Base-by-base conservation (phyloP, 2,797 vertebrate species). In the Manis pentadactyla region DNA sequence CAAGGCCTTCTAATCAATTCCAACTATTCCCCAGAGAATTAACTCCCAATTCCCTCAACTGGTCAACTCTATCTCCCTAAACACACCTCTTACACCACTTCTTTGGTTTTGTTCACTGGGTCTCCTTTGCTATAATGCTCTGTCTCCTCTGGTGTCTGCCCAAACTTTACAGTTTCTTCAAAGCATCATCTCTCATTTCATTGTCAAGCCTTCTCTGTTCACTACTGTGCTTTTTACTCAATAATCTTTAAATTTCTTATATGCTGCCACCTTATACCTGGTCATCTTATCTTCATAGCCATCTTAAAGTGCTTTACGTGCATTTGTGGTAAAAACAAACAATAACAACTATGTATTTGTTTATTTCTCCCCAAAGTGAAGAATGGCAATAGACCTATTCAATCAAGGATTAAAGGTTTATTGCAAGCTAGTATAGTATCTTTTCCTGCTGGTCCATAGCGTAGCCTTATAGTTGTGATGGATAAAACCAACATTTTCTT, bases 401-500 rank as follows among this genome's bases (percentile, higher is more conserved):
- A 92, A 3, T 75, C 13, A 64, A 25, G 2, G 0, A 92, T 75
- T 89, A 34, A 75, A 93, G 14, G 49, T 23, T 39, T 57, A 42
- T 37, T 46, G 7, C 23, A 51, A 88, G 51, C 51, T 59, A 23
- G 4, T 75, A 2, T 93, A 5, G 2, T 93, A 7, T 55, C 29
- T 90, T 90, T 87, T 87, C 23, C 55, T 90, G 25, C 49, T 57
- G 79, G 27, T 49, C 29, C 51, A 11, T 42, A 53, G 46, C 46
- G 11, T 46, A 46, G 46, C 11, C 46, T 46, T 46, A 59, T 46
- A 51, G 17, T 77, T 21, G 31, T 94, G 31, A 11, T 88, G 1
- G 31, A 83, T 53, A 84, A 82, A n/a, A 63, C 29, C 53, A 92
- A 61, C 39, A 61, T 75, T 82, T 63, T 92, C 68, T 73, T 93